Evolutionary conservation across 2,888 invertebrate genomes (phyloP).

Genomic region (Xanthorhoe spadicearia): DNA sequence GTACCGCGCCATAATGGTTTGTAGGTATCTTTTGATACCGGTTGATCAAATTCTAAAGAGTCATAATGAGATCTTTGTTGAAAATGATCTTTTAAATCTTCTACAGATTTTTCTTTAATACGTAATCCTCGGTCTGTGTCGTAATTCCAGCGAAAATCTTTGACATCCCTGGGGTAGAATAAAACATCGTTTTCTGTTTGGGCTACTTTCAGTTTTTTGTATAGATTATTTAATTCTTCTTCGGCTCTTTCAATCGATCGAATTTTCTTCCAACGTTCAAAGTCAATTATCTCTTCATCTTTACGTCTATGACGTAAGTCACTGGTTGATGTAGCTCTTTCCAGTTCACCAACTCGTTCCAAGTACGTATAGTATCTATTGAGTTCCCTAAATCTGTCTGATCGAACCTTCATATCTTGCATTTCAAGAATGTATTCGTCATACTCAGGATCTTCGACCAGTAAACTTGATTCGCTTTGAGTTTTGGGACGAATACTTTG

Average conservation of each 20-base stretch:
- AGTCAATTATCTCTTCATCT: conserved; percentile 93
- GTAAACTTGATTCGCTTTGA: conserved; percentile 71
- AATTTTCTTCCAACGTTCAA: conserved; percentile 93
- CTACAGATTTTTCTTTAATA: conserved; percentile 94
- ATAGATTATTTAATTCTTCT: conserved; percentile 90
- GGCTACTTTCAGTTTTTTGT: conserved; percentile 90
- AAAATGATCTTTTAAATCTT: conserved; percentile 92
- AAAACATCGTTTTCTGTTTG: conserved; percentile 94
- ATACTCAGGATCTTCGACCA: conserved; percentile 85
- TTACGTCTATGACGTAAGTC: conserved; percentile 89
- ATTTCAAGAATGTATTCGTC: conserved; percentile 88
- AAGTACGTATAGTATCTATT: conserved; percentile 93
- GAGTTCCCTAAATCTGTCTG: conserved; percentile 92
- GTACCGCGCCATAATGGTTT: conserved; percentile 93
- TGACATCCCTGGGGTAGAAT: conserved; percentile 90
- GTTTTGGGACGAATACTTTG: conserved; percentile 55
- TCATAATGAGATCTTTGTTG: conserved; percentile 85
- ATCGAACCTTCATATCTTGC: conserved; percentile 87
- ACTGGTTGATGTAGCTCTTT: conserved; percentile 89
- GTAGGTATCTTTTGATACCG: conserved; percentile 87
- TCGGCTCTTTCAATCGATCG: conserved; percentile 92
- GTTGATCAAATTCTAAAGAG: conserved; percentile 73
- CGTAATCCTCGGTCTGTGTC: conserved; percentile 90
- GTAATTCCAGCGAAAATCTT: conserved; percentile 90
- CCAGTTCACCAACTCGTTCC: conserved; percentile 93